These are phyloP conservation scores for Austrofundulus limnaeus DNA, from an alignment of 2,113 vertebrate genomes.

Conservation along the genomic window DNA sequence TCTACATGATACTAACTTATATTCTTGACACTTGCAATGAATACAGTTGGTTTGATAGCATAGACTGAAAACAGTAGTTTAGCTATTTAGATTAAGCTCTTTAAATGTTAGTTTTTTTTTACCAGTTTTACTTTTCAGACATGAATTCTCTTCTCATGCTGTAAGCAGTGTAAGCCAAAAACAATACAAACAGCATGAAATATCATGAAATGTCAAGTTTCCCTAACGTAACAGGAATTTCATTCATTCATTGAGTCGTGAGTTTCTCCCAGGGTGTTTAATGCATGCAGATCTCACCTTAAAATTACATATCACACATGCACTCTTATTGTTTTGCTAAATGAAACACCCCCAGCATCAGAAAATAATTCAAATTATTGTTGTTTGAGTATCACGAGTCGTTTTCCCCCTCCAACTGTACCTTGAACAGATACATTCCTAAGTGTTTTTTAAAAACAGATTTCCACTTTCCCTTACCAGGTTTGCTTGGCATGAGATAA, in stretches of 20 bases:
- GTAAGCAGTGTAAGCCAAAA: background rate
- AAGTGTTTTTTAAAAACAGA: slow-evolving; percentile 37
- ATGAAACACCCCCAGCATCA: slow-evolving; percentile 13
- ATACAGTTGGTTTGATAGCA: too few relatives aligned
- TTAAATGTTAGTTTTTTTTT: too few relatives aligned
- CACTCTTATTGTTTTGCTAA: slow-evolving; percentile 24
- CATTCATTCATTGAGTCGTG: background rate
- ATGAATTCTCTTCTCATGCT: background rate
- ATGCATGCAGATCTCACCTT: slow-evolving; percentile 24
- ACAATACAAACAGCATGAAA: background rate
- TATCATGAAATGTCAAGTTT: background rate
- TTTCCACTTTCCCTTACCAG: slow-evolving; percentile 33
- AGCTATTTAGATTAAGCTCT: too few relatives aligned
- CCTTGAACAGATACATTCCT: slow-evolving; percentile 41
- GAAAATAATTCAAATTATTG: slow-evolving; percentile 29
- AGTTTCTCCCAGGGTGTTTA: background rate
- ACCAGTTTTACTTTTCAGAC: too few relatives aligned
- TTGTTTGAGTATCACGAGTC: slow-evolving; percentile 11
- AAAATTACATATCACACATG: slow-evolving; percentile 33
- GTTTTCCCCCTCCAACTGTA: background rate
- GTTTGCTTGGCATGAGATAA: slow-evolving; percentile 44
- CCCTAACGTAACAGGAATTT: background rate
- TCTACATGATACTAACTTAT: background rate
- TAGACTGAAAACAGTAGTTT: too few relatives aligned
- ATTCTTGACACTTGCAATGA: too few relatives aligned